Evolutionary conservation across 1,140 invertebrate genomes (phyloP), one percentile per base, ranked within the genome.

Genomic region (Drosophila setifemur): DNA sequence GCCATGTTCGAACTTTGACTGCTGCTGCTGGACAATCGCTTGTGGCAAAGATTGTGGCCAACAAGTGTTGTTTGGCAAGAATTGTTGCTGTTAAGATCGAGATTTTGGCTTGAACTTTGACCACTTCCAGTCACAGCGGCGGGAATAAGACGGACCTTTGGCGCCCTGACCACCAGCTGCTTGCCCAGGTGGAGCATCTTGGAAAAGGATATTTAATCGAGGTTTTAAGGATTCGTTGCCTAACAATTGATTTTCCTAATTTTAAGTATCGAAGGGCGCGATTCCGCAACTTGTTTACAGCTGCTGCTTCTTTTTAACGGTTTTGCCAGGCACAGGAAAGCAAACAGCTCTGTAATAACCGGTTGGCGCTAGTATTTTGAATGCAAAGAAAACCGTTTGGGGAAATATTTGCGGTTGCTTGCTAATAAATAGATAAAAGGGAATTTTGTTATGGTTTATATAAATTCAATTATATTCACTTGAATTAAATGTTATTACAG

Each of bases 21-120:
- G 50, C 28, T 87, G 45, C 33, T 52, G 68, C 72, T 81, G 49
- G 70, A 87, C 48, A 89, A 61, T 0, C 79, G 76, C 44, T 89
- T 85, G 23, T 78, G 82, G 44, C 87, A 87, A 18, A 69, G 66
- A 68, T 89, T 87, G 12, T 77, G 55, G 52, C 40, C 57, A 54
- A 67, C 53, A 31, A 53, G 67, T 35, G 70, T 35, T 25, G 21
- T 29, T 31, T 55, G 53, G 42, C 45, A 33, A 18, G 40, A n/a
- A n/a, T n/a, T 43, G 61, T 44, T 71, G 44, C 50, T 77, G 37
- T 40, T 33, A 44, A 63, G 73, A 78, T 85, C 57, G 52, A 40
- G 31, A 67, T 74, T 73, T 55, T 44, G 68, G 43, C 50, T 33
- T 48, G 45, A 44, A 81, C 82, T 86, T 86, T 86, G 81, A 48